phyloP scores from a whole-genome alignment of 1,140 invertebrate species.

The Cyrtorhinus lividipennis region DNA sequence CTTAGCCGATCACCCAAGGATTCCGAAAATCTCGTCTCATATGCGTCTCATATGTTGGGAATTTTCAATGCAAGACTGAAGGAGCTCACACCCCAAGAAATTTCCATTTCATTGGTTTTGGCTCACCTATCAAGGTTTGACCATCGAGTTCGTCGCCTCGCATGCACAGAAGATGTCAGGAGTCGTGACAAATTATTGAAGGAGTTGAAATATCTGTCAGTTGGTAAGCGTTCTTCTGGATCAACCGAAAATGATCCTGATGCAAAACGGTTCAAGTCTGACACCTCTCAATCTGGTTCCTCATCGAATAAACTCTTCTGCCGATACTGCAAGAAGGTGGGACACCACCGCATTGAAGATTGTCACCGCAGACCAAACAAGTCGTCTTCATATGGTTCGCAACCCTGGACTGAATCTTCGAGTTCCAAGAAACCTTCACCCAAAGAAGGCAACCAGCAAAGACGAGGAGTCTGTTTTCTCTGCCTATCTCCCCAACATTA shows the following conservation, averaged over 20 bases:
- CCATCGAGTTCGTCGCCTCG: constrained; percentile 9
- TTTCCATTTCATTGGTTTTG: constrained; percentile 16
- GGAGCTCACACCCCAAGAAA: constrained; percentile 12
- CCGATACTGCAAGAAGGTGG: not conserved
- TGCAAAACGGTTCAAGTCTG: not conserved
- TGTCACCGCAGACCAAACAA: not conserved
- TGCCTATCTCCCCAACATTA: not conserved
- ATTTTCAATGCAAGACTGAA: not conserved
- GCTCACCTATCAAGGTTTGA: constrained; percentile 19
- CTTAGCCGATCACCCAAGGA: not conserved
- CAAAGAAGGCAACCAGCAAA: not conserved
- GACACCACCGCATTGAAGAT: too few species aligned
- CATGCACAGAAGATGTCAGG: constrained; percentile 15
- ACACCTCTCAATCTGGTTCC: not conserved
- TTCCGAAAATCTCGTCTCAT: not conserved
- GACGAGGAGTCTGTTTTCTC: not conserved
- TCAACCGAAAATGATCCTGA: not conserved
- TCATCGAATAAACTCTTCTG: not conserved
- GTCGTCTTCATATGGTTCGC: not conserved
- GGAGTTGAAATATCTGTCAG: constrained; percentile 14
- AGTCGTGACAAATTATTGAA: constrained; percentile 13
- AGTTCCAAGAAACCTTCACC: not conserved
- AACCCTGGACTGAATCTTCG: not conserved
- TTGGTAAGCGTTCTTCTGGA: constrained; percentile 1
- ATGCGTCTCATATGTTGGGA: not conserved